Percentiles rank a stretch among this genome's conserved stretches.
phyloP scores from a whole-genome alignment of 2,888 invertebrate species.

The Sarcophaga caerulescens region DNA sequence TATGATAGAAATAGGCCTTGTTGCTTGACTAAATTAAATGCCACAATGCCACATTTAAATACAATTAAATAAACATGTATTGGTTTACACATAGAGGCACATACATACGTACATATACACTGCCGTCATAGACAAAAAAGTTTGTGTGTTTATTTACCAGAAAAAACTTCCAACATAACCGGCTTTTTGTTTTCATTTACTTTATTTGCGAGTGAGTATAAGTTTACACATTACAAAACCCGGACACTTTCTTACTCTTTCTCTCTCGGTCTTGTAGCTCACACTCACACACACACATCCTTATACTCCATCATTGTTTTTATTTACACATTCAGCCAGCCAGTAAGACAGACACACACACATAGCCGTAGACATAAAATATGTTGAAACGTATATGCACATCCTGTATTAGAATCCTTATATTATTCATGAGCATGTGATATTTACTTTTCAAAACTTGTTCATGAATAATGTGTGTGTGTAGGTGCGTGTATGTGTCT shows the following conservation, averaged over 20 bases:
- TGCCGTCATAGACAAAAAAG: no score
- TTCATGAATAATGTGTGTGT: background rate
- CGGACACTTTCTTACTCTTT: no score
- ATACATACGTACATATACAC: background rate
- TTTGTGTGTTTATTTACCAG: no score
- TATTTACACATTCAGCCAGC: slow-evolving; percentile 7
- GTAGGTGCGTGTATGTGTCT: background rate
- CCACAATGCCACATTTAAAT: slow-evolving; percentile 44
- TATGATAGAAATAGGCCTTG: background rate
- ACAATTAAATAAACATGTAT: slow-evolving; percentile 1
- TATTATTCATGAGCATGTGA: slow-evolving; percentile 47
- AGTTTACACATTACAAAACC: no score
- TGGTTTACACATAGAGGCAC: background rate
- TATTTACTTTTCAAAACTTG: slow-evolving; percentile 17
- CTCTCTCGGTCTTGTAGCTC: no score
- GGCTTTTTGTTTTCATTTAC: no score
- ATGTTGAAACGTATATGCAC: slow-evolving; percentile 22
- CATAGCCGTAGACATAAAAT: slow-evolving; percentile 19
- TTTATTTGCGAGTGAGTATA: no score
- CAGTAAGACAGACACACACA: background rate
- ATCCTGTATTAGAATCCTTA: slow-evolving; percentile 58
- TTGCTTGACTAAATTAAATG: slow-evolving; percentile 35
- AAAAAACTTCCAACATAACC: no score
- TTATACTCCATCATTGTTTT: background rate
- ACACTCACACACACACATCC: no score